Conservation (phyloP, 2,797 vertebrate species). For the Caiman crocodilus region DNA sequence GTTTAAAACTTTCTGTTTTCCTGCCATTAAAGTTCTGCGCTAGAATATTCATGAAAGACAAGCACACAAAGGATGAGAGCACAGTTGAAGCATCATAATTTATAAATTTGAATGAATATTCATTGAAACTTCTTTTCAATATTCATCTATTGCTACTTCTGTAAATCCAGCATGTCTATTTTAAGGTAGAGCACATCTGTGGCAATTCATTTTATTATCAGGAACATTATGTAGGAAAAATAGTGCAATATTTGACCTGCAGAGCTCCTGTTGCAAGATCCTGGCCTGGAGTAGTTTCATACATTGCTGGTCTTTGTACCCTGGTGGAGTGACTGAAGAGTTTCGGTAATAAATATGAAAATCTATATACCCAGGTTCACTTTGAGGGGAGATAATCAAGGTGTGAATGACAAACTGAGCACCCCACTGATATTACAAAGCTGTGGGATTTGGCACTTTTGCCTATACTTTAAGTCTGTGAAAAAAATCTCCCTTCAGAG, state of each 20-base stretch:
- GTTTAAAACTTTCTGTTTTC: slow-evolving; percentile 3
- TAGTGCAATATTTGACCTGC: not conserved
- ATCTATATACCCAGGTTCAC: not conserved
- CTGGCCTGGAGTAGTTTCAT: not conserved
- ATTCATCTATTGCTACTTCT: not conserved
- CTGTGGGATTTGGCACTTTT: not conserved
- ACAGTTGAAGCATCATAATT: slow-evolving; percentile 41
- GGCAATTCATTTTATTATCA: not conserved
- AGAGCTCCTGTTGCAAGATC: not conserved
- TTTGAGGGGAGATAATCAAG: not conserved
- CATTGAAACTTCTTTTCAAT: slow-evolving; percentile 16
- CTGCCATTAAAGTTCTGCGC: slow-evolving; percentile 25
- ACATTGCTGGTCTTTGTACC: rapidly evolving
- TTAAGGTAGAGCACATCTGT: slow-evolving; percentile 1
- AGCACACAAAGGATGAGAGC: slow-evolving; percentile 48
- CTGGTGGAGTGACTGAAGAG: rapidly evolving
- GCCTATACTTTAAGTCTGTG: no score
- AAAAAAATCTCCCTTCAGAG: no score
- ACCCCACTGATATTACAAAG: rapidly evolving
- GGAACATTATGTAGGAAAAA: not conserved
- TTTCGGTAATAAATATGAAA: rapidly evolving
- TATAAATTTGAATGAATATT: slow-evolving; percentile 31
- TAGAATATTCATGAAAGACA: slow-evolving; percentile 42
- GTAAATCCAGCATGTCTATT: not conserved
- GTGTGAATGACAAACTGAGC: not conserved